A percentile compares a stretch with the other conserved stretches of the same genome.
These are phyloP conservation scores for Aphodius sticticus DNA, from an alignment of 2,888 invertebrate genomes.

Conservation along the genomic window DNA sequence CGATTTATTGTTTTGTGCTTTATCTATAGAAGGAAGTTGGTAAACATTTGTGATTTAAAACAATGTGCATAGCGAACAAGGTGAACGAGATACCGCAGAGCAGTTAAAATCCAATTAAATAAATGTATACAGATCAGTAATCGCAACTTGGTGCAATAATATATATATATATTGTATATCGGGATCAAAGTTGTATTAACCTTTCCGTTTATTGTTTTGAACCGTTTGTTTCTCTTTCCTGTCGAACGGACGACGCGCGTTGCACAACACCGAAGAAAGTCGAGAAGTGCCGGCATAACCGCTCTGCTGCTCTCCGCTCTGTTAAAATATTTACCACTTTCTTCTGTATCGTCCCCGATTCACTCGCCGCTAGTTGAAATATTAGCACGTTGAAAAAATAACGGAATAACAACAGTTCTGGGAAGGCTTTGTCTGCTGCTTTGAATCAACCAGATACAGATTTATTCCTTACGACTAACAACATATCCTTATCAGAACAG, in stretches of 20 bases:
- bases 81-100: not conserved
- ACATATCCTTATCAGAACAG: too few relatives aligned
- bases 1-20: not conserved
- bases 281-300: conserved; percentile 11
- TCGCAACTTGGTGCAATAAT: not conserved
- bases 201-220: conserved; percentile 10
- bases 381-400: conserved; percentile 18
- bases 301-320: conserved; percentile 12
- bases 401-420: conserved; percentile 14
- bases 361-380: conserved; percentile 18
- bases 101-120: not conserved
- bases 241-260: conserved; percentile 17
- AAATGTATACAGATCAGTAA: conserved; percentile 4
- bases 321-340: conserved; percentile 26
- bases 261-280: conserved; percentile 22
- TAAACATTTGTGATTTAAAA: not conserved
- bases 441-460: not conserved
- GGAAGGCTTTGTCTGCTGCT: conserved; percentile 13
- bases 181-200: not conserved
- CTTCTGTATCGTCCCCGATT: conserved; percentile 25
- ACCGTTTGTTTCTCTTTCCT: conserved; percentile 9
- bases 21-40: not conserved
- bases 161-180: not conserved
- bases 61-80: conserved; percentile 4
- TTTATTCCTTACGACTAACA: too few relatives aligned